Evolutionary conservation across 2,888 invertebrate species (phyloP), one percentile per base, ranked within the genome.

Genomic region (Orthosia incerta): DNA sequence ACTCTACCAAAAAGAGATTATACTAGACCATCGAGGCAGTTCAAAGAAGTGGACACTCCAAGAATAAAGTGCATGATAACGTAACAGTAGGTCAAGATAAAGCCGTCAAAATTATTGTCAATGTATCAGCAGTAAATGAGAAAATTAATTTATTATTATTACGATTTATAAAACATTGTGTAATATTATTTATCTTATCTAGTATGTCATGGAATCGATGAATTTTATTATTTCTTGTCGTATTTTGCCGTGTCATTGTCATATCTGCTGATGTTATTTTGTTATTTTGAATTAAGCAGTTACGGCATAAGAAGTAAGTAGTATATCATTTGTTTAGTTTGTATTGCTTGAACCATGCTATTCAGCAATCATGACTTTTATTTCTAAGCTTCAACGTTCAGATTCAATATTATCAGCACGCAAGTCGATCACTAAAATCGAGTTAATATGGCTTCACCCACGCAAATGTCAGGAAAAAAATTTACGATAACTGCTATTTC

Each of bases 121-220:
- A 62, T 26, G 23, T 62, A 23, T 26, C 26, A 53, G 16, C 39
- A 53, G 5, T 13, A 45, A 45, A 45, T 16, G 2, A 61, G 20
- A 1, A 18, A 46, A 20, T 11, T 39, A 13, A 31, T 76, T 45
- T 4, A 13, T 67, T 48, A 51, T 31, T 45, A 1, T 53, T 4
- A 45, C 15, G 4, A 23, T 15, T 63, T 48, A 56, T 53, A 3
- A 50, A 80, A 39, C 13, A 50, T 56, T 76, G 46, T 60, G 56
- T 66, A 62, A 66, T n/a, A 60, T 48, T 51, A 12, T 61, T 63
- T 75, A 75, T 61, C 76, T 64, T 74, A 76, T 61, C 55, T 46
- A 74, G 11, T 26, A 31, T 18, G 20, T 3, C 39, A 53, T 12
- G 16, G 46, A 31, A 45, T 75, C 64, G 12, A 46, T 4, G 7